Evolutionary conservation across 2,113 vertebrate genomes (phyloP).

Genomic region (Chiloscyllium plagiosum): DNA sequence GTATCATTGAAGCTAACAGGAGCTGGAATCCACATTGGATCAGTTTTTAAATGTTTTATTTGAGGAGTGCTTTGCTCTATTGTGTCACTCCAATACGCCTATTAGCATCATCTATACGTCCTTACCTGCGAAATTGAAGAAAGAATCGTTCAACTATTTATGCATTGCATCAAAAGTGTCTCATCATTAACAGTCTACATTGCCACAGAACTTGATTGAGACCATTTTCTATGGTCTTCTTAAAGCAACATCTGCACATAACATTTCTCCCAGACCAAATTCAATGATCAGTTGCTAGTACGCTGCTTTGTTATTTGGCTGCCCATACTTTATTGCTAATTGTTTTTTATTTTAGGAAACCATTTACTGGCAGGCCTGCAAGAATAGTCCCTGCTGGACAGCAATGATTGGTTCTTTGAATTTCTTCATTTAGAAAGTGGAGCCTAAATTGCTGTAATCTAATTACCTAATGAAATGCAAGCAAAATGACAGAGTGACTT

Average conservation of each 20-base stretch:
- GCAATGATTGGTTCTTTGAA: neutral
- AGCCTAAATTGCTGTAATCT: conserved; percentile 14
- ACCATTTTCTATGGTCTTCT: conserved; percentile 29
- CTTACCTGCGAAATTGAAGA: neutral
- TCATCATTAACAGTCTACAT: neutral
- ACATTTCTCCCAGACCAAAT: neutral
- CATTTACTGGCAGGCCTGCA: neutral
- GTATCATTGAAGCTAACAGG: neutral
- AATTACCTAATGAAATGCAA: neutral
- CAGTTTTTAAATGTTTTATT: neutral
- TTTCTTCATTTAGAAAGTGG: neutral
- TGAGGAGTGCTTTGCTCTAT: neutral
- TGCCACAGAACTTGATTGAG: neutral
- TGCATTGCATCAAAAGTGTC: neutral
- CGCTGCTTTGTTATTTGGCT: neutral
- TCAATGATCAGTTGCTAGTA: neutral
- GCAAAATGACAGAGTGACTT: neutral
- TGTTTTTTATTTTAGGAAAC: neutral
- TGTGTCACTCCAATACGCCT: neutral
- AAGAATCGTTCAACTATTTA: neutral
- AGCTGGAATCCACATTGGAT: neutral
- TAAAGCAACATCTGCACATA: conserved; percentile 11
- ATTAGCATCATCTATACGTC: neutral
- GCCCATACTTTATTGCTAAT: neutral
- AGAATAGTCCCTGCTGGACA: neutral